Percentiles rank a stretch among this genome's conserved stretches.
These are phyloP conservation scores for Apis dorsata DNA, from an alignment of 1,140 invertebrate genomes.

Conservation along the genomic window DNA sequence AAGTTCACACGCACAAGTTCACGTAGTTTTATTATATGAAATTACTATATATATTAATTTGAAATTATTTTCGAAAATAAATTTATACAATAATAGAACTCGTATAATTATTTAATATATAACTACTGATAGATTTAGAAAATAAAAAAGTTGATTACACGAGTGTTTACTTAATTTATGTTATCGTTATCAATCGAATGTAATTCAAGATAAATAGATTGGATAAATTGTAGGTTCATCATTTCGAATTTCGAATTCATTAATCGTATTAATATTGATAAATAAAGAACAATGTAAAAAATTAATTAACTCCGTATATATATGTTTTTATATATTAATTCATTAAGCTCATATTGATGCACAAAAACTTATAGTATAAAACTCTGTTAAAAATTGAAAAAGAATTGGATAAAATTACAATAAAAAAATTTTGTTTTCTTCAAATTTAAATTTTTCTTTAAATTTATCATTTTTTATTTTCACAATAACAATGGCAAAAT, in stretches of 20 bases:
- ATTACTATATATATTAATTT: background rate
- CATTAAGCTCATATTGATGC: too few species aligned
- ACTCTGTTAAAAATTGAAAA: background rate
- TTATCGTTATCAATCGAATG: constrained; percentile 50
- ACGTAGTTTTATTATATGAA: background rate
- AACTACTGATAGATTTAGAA: background rate
- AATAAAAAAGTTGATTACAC: background rate
- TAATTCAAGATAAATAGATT: background rate
- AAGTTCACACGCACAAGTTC: constrained; percentile 38
- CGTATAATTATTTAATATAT: background rate
- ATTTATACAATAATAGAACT: background rate
- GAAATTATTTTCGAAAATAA: background rate
- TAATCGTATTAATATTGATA: background rate
- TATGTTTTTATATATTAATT: background rate
- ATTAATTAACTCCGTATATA: background rate
- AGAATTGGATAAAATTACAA: background rate
- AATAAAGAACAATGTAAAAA: background rate
- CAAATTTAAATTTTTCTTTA: background rate
- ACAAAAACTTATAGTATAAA: background rate
- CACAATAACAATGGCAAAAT: background rate
- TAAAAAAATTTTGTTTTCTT: background rate
- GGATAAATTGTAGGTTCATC: background rate
- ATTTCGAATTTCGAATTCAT: constrained; percentile 38
- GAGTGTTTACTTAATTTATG: constrained; percentile 13
- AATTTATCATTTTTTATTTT: background rate